A percentile compares a stretch with the other conserved stretches of the same genome.
These are phyloP conservation scores for Pogona vitticeps DNA, from an alignment of 2,113 vertebrate genomes.

Conservation along the genomic window DNA sequence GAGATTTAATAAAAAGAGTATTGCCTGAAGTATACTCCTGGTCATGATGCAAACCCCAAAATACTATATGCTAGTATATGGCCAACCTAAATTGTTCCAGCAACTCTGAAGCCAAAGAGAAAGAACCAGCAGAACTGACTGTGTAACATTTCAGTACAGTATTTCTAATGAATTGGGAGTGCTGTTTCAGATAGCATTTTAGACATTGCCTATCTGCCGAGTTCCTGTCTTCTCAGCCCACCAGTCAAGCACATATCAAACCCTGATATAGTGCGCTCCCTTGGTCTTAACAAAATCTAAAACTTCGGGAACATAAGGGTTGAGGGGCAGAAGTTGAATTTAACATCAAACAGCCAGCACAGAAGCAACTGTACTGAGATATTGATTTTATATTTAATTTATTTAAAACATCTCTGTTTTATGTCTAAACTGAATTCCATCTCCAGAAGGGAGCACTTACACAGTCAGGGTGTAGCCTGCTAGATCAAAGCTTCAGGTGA, in stretches of 20 bases:
- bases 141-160: neutral
- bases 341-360: neutral
- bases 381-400: constrained; percentile 4
- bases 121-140: neutral
- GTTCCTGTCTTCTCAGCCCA: neutral
- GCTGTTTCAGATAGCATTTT: neutral
- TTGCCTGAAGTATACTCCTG: too few relatives aligned
- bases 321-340: neutral
- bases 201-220: neutral
- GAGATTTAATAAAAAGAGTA: too few relatives aligned
- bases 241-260: neutral
- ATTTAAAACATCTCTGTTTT: neutral
- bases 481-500: neutral
- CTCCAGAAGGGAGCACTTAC: neutral
- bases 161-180: neutral
- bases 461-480: neutral
- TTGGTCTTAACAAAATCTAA: neutral
- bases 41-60: too few relatives aligned
- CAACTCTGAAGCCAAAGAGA: neutral
- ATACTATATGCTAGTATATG: neutral
- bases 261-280: neutral
- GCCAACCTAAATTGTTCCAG: neutral
- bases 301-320: neutral
- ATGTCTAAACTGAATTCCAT: neutral
- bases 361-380: neutral